phyloP scores from a whole-genome alignment of 2,113 vertebrate species.

The Hemiprocne comata region DNA sequence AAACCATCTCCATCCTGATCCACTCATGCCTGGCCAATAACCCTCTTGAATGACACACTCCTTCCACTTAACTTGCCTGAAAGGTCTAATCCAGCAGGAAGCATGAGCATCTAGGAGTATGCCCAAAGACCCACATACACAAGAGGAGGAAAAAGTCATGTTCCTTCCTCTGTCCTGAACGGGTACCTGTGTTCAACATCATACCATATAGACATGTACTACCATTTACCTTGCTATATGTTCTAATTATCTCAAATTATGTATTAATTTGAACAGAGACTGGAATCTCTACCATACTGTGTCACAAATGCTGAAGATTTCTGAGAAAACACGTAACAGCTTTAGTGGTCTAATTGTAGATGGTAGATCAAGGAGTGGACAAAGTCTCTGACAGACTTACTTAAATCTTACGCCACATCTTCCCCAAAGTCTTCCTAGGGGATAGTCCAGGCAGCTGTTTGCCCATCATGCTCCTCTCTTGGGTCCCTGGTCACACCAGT shows the following conservation, averaged over 20 bases:
- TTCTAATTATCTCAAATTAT: background rate
- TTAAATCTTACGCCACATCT: background rate
- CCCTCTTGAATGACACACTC: background rate
- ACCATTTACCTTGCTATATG: background rate
- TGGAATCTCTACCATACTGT: background rate
- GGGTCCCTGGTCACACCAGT: background rate
- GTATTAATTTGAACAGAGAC: background rate
- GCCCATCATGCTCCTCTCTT: background rate
- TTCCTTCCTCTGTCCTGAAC: background rate
- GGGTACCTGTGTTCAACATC: background rate
- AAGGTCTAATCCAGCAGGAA: background rate
- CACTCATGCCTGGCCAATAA: background rate
- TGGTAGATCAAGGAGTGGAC: background rate
- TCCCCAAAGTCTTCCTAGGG: background rate
- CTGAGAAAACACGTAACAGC: background rate
- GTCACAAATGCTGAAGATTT: background rate
- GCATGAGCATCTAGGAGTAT: background rate
- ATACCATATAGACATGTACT: background rate
- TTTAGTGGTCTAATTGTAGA: background rate
- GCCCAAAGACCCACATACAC: background rate
- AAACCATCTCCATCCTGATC: background rate
- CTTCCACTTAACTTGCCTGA: background rate
- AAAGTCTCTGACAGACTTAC: background rate
- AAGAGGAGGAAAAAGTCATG: background rate
- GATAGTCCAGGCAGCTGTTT: background rate